Percentiles rank a stretch among this genome's conserved stretches.
Evolutionary conservation across 2,113 vertebrate species (phyloP).

Genomic region (Pao palembangensis): DNA sequence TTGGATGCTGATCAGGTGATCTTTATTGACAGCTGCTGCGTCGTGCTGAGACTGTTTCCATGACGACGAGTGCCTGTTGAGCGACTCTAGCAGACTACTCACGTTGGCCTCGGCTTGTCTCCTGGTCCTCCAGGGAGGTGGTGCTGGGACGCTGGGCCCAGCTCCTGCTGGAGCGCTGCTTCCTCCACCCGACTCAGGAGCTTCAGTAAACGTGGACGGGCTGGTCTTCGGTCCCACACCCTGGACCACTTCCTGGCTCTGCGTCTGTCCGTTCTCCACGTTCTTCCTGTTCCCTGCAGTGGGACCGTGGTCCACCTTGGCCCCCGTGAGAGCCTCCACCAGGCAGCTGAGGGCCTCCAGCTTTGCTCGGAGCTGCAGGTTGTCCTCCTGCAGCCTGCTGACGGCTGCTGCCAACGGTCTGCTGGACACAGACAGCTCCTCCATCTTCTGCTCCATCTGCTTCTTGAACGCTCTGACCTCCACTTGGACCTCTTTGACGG

Average conservation of each 20-base stretch:
- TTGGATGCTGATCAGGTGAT: no score
- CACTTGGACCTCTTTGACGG: slow-evolving; percentile 53
- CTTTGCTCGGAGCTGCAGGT: slow-evolving; percentile 80
- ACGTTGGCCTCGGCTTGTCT: slow-evolving; percentile 72
- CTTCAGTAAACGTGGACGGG: background rate
- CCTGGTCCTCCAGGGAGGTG: slow-evolving; percentile 64
- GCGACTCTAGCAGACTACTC: slow-evolving; percentile 39
- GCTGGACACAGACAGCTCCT: slow-evolving; percentile 76
- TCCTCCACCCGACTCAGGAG: slow-evolving; percentile 7
- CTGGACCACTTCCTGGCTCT: slow-evolving; percentile 11
- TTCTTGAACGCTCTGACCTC: slow-evolving; percentile 76
- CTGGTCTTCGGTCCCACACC: slow-evolving; percentile 16
- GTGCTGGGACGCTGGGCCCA: slow-evolving; percentile 32
- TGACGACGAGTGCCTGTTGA: no score
- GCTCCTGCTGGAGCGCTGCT: slow-evolving; percentile 1
- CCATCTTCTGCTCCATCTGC: slow-evolving; percentile 80
- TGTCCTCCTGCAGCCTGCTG: slow-evolving; percentile 84
- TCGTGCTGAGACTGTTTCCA: no score
- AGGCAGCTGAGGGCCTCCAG: slow-evolving; percentile 80
- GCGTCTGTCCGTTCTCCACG: slow-evolving; percentile 10
- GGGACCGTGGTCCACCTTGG: slow-evolving; percentile 9
- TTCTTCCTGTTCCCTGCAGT: slow-evolving; percentile 4
- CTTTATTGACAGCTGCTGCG: background rate
- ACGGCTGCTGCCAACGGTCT: slow-evolving; percentile 79
- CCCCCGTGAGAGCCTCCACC: slow-evolving; percentile 79